Evolutionary conservation across 2,888 invertebrate species (phyloP), one percentile per base, ranked within the genome.

Genomic region (Rugalucina vietnamica): DNA sequence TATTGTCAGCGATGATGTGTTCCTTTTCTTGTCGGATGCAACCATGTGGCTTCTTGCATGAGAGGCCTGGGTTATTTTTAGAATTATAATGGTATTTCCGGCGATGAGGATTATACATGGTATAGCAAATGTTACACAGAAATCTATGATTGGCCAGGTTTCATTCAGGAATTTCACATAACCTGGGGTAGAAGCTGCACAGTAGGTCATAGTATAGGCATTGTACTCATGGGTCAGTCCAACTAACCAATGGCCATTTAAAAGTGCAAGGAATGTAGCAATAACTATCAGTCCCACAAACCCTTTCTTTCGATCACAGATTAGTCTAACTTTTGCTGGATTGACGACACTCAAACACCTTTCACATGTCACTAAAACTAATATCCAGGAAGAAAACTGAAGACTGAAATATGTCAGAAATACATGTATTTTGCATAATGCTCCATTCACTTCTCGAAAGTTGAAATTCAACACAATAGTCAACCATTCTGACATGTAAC

Each of bases 351-450:
- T 82, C 18, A 79, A 54, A 24, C 76, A 77, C 54, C 85, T 37
- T 32, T 85, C 85, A 39, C 49, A 76, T 12, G 81, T 85, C 5
- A 85, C 77, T 4, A 81, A 74, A 34, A 81, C 81, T n/a, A 84
- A 57, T n/a, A 81, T 32, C 84, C 79, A 80, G 0, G 84, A 84
- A 3, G 84, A 84, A 14, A 71, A 34, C 72, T 83, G 60, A 2
- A 60, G 18, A 60, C 60, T 60, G 60, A 29, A 60, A 27, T 60
- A 60, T 27, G 60, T 60, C 60, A 60, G 60, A 60, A 60, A 60
- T 27, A 60, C 27, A 29, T 60, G 60, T 8, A 24, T 21, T 18
- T 60, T 60, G 21, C 60, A 60, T 8, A 60, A 21, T 3, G 60
- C 60, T 29, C 60, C 18, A 32, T 60, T 60, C 24, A 60, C 60